Conservation (phyloP, 2,888 invertebrate species). For the Megaustenia siamemsis region DNA sequence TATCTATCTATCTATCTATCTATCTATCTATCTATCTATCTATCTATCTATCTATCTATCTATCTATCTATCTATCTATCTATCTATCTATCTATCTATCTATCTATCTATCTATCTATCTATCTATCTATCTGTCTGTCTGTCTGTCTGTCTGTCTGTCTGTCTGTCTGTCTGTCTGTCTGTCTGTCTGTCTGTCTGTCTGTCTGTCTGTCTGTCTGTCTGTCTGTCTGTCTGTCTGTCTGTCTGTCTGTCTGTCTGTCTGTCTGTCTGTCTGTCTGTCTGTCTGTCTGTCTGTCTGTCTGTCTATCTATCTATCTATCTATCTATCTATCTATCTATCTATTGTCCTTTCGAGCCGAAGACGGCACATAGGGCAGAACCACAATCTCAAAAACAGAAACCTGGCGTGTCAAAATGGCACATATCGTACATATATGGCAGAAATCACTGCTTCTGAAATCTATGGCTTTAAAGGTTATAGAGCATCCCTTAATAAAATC, state of each 20-base stretch:
- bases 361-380: no score
- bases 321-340: no score
- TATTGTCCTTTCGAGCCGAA: no score
- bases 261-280: not conserved
- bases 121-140: constrained; percentile 11
- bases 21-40: constrained; percentile 20
- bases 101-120: constrained; percentile 22
- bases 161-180: not conserved
- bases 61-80: constrained; percentile 22
- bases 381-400: no score
- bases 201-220: not conserved
- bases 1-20: constrained; percentile 22
- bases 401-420: no score
- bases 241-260: constrained; percentile 1
- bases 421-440: no score
- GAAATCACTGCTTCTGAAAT: no score
- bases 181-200: constrained; percentile 14
- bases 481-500: no score
- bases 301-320: no score
- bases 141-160: not conserved
- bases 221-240: not conserved
- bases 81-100: constrained; percentile 19
- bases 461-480: no score
- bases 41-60: constrained; percentile 10
- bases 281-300: no score